These are phyloP conservation scores for Archegozetes longisetosus DNA, from an alignment of 1,140 invertebrate species.

Conservation along the genomic window DNA sequence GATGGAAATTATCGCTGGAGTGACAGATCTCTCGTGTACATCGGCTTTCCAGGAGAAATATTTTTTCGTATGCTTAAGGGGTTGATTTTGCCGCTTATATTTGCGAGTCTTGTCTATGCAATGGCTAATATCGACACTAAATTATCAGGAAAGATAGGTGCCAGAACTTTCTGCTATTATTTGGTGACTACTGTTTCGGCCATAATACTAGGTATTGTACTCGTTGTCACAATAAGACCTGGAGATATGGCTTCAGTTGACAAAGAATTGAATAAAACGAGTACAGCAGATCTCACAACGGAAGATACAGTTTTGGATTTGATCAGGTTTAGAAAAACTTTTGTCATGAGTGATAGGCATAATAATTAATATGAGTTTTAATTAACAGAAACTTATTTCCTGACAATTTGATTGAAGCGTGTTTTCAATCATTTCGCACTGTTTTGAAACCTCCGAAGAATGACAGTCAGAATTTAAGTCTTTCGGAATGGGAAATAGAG, in stretches of 20 bases:
- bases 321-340: no score
- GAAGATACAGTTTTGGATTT: constrained; percentile 82
- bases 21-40: constrained; percentile 51
- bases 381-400: constrained; percentile 6
- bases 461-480: not conserved
- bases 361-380: no score
- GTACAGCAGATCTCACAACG: constrained; percentile 54
- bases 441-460: not conserved
- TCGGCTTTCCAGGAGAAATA: constrained; percentile 50
- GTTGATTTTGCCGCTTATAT: constrained; percentile 69
- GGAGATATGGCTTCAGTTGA: constrained; percentile 26
- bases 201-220: constrained; percentile 67
- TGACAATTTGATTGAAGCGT: not conserved
- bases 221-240: constrained; percentile 67
- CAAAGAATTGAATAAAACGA: not conserved
- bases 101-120: constrained; percentile 72
- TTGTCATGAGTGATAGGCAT: not conserved
- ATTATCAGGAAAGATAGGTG: constrained; percentile 45
- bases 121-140: constrained; percentile 61
- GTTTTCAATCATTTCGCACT: not conserved
- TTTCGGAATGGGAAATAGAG: no score
- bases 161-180: constrained; percentile 72
- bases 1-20: constrained; percentile 23
- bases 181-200: constrained; percentile 73
- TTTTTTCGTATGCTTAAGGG: constrained; percentile 82